Evolutionary conservation across 2,797 vertebrate genomes (phyloP).

Genomic region (Onychomys leucogaster): DNA sequence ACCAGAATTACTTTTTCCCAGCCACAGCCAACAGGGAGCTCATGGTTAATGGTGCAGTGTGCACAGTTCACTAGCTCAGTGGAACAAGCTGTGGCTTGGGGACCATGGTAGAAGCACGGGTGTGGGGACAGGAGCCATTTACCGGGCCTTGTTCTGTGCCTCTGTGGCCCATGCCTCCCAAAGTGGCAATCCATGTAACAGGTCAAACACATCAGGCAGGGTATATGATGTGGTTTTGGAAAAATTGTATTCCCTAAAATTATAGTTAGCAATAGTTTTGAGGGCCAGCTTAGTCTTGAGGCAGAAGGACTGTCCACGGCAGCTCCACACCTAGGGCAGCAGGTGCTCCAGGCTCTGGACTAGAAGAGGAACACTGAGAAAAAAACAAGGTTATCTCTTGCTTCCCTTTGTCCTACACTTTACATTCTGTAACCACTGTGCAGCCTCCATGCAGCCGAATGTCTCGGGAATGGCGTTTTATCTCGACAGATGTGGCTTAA

Average conservation of each 20-base stretch:
- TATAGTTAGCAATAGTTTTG: background rate
- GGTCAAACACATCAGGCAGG: no score
- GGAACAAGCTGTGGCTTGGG: background rate
- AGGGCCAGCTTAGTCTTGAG: fast-evolving
- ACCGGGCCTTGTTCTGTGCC: fast-evolving
- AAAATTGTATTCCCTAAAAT: background rate
- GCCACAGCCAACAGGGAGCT: fast-evolving
- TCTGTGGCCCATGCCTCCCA: background rate
- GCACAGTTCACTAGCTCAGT: no score
- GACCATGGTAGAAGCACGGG: background rate
- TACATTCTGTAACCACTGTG: background rate
- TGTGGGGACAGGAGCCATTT: background rate
- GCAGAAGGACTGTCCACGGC: background rate
- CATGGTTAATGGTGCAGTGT: background rate
- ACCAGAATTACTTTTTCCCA: background rate
- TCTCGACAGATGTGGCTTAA: slow-evolving; percentile 73
- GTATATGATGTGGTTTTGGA: background rate
- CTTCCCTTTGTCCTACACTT: background rate
- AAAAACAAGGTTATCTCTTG: background rate
- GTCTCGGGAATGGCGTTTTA: slow-evolving; percentile 66
- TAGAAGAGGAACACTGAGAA: fast-evolving
- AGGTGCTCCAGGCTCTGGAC: background rate
- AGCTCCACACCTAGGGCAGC: fast-evolving
- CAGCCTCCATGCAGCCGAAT: background rate
- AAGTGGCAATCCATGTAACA: fast-evolving